phyloP scores from a whole-genome alignment of 2,888 invertebrate species.

The Hyalella azteca region DNA sequence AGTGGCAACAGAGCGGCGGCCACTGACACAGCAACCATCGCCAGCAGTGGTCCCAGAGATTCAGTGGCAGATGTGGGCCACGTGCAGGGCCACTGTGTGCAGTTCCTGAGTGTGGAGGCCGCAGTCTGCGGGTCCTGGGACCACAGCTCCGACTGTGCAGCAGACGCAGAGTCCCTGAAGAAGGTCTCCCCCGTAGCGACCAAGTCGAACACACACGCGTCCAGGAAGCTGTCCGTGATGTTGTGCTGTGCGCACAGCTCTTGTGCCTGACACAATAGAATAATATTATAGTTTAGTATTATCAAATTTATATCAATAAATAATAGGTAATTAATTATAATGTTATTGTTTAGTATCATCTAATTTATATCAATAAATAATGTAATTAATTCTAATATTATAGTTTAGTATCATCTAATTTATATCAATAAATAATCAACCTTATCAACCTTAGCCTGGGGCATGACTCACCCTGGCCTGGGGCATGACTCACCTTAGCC shows the following conservation, averaged over 20 bases:
- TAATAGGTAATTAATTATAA: too few relatives aligned
- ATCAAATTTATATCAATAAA: too few relatives aligned
- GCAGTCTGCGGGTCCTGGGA: conserved; percentile 50
- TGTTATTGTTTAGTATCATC: too few relatives aligned
- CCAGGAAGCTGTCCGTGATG: conserved; percentile 67
- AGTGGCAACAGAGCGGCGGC: background rate
- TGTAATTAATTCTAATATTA: too few relatives aligned
- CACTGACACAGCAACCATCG: background rate
- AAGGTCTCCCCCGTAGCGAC: conserved; percentile 67
- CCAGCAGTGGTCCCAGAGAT: background rate
- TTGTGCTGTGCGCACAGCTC: conserved; percentile 62
- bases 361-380: too few relatives aligned
- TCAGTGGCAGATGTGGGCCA: conserved; percentile 37
- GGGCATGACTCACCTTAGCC: too few relatives aligned
- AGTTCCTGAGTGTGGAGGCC: conserved; percentile 50
- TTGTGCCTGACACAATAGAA: too few relatives aligned
- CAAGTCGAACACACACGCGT: conserved; percentile 69
- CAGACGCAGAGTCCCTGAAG: conserved; percentile 64
- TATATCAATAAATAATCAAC: background rate
- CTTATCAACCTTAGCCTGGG: too few relatives aligned
- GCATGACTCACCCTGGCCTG: too few relatives aligned
- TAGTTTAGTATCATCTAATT: too few relatives aligned
- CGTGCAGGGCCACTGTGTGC: conserved; percentile 51
- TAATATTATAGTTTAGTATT: too few relatives aligned
- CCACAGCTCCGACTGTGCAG: conserved; percentile 63